A percentile compares a stretch with the other conserved stretches of the same genome.
Conservation (phyloP, 2,888 invertebrate species). For the Lypha dubia region DNA sequence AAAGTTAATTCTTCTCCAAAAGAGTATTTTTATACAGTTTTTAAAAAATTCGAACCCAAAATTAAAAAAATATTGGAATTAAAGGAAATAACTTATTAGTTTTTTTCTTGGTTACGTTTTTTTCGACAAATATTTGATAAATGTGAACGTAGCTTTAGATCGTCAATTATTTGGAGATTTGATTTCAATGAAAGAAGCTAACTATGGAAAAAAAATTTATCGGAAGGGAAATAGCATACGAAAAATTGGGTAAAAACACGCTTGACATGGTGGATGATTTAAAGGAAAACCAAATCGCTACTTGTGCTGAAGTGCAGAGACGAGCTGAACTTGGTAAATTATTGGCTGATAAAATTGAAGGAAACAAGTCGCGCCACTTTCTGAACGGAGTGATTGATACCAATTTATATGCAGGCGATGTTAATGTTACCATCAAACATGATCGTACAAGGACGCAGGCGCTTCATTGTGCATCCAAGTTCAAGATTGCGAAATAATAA, state of each 20-base stretch:
- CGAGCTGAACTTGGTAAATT: constrained; percentile 76
- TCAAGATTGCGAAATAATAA: too few relatives aligned
- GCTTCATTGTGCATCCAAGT: constrained; percentile 75
- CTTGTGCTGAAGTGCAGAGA: constrained; percentile 79
- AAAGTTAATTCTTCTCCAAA: too few relatives aligned
- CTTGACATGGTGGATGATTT: constrained; percentile 81
- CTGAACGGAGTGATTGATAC: constrained; percentile 41
- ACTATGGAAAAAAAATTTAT: constrained; percentile 61
- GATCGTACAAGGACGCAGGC: background rate
- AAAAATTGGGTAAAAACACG: constrained; percentile 83
- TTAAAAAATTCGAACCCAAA: too few relatives aligned
- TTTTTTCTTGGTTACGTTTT: too few relatives aligned
- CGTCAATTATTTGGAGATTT: constrained; percentile 90
- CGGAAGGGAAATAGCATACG: constrained; percentile 80
- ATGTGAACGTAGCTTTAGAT: too few relatives aligned
- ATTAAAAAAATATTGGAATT: too few relatives aligned
- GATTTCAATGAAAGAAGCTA: constrained; percentile 67
- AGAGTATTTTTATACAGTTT: too few relatives aligned
- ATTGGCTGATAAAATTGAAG: constrained; percentile 70
- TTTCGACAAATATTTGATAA: too few relatives aligned
- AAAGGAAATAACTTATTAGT: too few relatives aligned
- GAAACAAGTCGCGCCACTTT: background rate
- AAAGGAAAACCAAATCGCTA: constrained; percentile 81
- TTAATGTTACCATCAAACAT: background rate
- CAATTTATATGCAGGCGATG: constrained; percentile 55